Base-by-base conservation (phyloP, 2,888 invertebrate species). In the Hydrotaea diabolus region DNA sequence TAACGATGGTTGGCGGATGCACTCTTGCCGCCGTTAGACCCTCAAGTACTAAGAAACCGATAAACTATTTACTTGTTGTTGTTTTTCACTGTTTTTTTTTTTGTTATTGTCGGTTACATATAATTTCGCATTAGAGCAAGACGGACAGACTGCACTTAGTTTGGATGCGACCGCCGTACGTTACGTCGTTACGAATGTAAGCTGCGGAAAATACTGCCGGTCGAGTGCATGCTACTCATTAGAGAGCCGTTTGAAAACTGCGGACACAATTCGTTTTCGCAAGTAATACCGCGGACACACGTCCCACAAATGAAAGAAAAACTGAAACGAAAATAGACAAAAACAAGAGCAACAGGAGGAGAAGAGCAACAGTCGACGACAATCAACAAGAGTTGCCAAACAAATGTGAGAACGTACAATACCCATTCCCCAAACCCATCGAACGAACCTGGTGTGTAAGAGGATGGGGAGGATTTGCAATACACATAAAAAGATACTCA, bases 161-260 rank as follows among this genome's bases (percentile, higher is more conserved):
- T 49, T 13, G n/a, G n/a, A 49, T n/a, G 13, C 49, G n/a, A 15
- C 55, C 19, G 13, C 21, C 55, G 21, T 7, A 55, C 55, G 9
- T 9, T 11, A 55, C 9, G 4, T 17, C 55, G 55, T 13, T 3
- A 21, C 26, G 59, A 57, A 57, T 21, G 21, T 66, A 17, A 69
- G 46, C n/a, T 69, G 46, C 69, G 69, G 46, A 69, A 69, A 46
- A 11, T 69, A n/a, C n/a, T n/a, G 39, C 39, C 39, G 69, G 69
- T 39, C 46, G n/a, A 4, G 2, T 17, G 19, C 59, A 36, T 81
- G 76, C 57, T 82, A 79, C 79, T 79, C 66, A 46, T 71, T 71
- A 77, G 82, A 82, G 82, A 82, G 82, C 21, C 74, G 74, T 77
- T 62, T 71, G 69, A 64, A 59, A 77, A 82, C 82, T 85, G 69